Conservation (phyloP, 37 sponge, comb jelly and placozoan genomes). For the Trichoplax adhaerens region DNA sequence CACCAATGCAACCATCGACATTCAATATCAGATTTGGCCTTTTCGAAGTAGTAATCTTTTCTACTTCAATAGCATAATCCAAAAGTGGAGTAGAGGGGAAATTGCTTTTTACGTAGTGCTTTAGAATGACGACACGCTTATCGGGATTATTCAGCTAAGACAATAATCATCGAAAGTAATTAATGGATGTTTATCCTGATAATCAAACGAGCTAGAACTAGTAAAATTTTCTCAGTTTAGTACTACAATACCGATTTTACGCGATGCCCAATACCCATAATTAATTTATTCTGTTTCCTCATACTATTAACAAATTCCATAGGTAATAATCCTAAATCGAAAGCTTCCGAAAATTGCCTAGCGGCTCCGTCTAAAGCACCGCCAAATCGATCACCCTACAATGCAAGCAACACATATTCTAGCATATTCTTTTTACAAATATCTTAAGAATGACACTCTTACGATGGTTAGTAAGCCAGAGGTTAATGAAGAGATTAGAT, state of each 20-base stretch:
- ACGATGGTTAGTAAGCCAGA: slow-evolving; percentile 90
- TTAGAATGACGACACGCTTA: slow-evolving; percentile 74
- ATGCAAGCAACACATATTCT: not conserved
- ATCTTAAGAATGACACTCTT: slow-evolving; percentile 4
- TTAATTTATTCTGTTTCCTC: slow-evolving; percentile 78
- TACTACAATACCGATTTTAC: slow-evolving; percentile 62
- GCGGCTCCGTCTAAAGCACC: slow-evolving; percentile 95
- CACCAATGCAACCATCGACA: slow-evolving; percentile 91
- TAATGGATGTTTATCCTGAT: too few species aligned
- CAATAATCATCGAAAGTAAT: not conserved
- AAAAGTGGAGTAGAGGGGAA: slow-evolving; percentile 82
- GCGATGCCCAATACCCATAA: slow-evolving; percentile 91
- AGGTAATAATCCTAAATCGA: slow-evolving; percentile 67
- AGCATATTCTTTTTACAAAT: not conserved
- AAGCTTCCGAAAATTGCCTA: slow-evolving; percentile 67
- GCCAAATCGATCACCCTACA: slow-evolving; percentile 81
- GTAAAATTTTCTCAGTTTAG: too few species aligned
- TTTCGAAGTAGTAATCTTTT: slow-evolving; percentile 89
- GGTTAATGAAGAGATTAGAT: slow-evolving; percentile 81
- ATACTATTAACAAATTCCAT: slow-evolving; percentile 97
- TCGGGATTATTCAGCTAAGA: slow-evolving; percentile 73
- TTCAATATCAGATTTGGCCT: slow-evolving; percentile 96
- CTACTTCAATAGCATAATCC: slow-evolving; percentile 82
- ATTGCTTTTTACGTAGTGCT: slow-evolving; percentile 61
- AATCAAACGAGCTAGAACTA: too few species aligned